Evolutionary conservation across 2,888 invertebrate species (phyloP).

Genomic region (Heliconius ethilla): DNA sequence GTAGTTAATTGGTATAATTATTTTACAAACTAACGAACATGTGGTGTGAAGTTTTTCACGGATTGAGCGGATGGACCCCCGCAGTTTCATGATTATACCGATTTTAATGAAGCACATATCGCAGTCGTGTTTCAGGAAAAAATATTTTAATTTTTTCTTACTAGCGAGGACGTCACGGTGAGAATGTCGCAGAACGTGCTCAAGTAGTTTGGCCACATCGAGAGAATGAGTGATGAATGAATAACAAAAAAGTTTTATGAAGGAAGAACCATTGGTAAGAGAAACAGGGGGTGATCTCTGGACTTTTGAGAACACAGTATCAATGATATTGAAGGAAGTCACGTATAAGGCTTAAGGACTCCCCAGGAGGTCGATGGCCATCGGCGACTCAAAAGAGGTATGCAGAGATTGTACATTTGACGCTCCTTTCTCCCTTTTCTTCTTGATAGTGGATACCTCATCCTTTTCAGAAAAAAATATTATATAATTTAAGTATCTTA

Average conservation of each 20-base stretch:
- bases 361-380: neutral
- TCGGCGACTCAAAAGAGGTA: neutral
- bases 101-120: conserved; percentile 54
- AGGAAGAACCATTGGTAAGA: neutral
- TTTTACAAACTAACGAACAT: conserved; percentile 11
- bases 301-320: neutral
- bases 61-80: conserved; percentile 32
- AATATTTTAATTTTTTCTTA: neutral
- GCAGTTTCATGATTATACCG: conserved; percentile 53
- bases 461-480: no score
- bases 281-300: neutral
- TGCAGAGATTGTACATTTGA: neutral
- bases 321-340: neutral
- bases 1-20: conserved; percentile 5
- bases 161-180: conserved; percentile 1
- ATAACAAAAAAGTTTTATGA: neutral
- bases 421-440: no score
- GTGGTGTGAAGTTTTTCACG: conserved; percentile 24
- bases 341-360: neutral
- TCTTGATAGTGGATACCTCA: no score
- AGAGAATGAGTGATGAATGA: neutral
- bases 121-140: conserved; percentile 46
- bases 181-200: neutral
- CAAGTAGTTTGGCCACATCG: neutral
- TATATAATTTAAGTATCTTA: no score